Percentiles rank a stretch among this genome's conserved stretches.
phyloP scores from a whole-genome alignment of 1,140 invertebrate species.

The Pachypeltis micranthus region DNA sequence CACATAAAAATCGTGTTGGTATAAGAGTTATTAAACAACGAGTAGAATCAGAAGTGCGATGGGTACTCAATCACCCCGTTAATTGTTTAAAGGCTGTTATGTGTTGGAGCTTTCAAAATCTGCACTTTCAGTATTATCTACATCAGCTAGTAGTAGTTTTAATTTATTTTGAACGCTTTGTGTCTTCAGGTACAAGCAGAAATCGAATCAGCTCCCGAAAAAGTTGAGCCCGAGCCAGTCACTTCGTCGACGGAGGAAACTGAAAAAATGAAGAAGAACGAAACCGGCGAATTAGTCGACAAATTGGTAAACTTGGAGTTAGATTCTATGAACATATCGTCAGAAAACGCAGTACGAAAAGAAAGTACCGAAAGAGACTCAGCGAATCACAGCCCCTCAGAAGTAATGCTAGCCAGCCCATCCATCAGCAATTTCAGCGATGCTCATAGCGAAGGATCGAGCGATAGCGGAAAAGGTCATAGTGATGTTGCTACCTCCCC shows the following conservation, averaged over 20 bases:
- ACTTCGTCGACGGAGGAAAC: conserved; percentile 8
- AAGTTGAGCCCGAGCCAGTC: too few species aligned
- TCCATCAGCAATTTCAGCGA: conserved; percentile 52
- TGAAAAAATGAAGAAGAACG: conserved; percentile 18
- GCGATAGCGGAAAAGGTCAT: conserved; percentile 62
- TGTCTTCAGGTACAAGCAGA: too few species aligned
- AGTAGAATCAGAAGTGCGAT: too few species aligned
- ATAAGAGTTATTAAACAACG: too few species aligned
- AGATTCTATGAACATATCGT: conserved; percentile 20
- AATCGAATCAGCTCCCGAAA: too few species aligned
- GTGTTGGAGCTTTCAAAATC: too few species aligned
- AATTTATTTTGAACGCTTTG: too few species aligned
- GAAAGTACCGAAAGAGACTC: conserved; percentile 43
- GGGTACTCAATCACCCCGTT: too few species aligned
- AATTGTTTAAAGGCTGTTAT: too few species aligned
- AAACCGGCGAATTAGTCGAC: conserved; percentile 14
- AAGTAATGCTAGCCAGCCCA: conserved; percentile 47
- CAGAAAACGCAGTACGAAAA: conserved; percentile 9
- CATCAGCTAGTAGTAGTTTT: too few species aligned
- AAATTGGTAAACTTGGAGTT: conserved; percentile 22
- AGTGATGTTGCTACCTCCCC: conserved; percentile 51
- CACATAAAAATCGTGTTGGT: too few species aligned
- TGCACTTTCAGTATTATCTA: too few species aligned
- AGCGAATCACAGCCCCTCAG: conserved; percentile 53
- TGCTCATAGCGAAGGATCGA: conserved; percentile 57